A percentile compares a stretch with the other conserved stretches of the same genome.
Evolutionary conservation across 37 sponge, comb jelly and placozoan genomes (phyloP).

Genomic region (Theonella swinhoei): DNA sequence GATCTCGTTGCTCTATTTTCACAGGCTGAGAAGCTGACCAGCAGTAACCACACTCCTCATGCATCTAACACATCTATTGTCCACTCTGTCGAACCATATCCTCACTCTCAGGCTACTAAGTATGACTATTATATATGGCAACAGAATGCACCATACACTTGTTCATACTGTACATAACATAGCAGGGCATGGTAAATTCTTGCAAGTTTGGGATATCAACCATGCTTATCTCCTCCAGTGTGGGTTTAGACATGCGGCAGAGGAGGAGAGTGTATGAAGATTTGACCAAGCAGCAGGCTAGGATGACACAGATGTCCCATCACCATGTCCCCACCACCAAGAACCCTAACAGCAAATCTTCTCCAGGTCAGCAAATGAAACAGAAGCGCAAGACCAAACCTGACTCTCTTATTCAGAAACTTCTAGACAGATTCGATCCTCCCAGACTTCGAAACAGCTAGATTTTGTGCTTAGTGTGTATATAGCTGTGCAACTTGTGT

Average conservation of each 20-base stretch:
- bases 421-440: constrained; percentile 44
- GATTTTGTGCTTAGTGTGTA: not conserved
- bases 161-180: too few species aligned
- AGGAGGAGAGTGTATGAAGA: not conserved
- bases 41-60: not conserved
- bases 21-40: not conserved
- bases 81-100: too few species aligned
- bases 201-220: too few species aligned
- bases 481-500: too few species aligned
- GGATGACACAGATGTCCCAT: too few species aligned
- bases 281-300: not conserved
- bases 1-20: not conserved
- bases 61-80: too few species aligned
- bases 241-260: not conserved
- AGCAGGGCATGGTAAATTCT: too few species aligned
- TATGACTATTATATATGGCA: too few species aligned
- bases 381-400: constrained; percentile 1
- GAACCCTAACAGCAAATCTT: not conserved
- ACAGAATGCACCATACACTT: too few species aligned
- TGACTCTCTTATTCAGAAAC: constrained; percentile 41
- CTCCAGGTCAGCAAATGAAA: not conserved
- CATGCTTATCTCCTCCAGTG: too few species aligned
- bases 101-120: too few species aligned
- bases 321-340: too few species aligned
- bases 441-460: not conserved